Percentiles rank a stretch among this genome's conserved stretches.
These are phyloP conservation scores for Drosophila limbata DNA, from an alignment of 2,888 invertebrate species.

Conservation along the genomic window DNA sequence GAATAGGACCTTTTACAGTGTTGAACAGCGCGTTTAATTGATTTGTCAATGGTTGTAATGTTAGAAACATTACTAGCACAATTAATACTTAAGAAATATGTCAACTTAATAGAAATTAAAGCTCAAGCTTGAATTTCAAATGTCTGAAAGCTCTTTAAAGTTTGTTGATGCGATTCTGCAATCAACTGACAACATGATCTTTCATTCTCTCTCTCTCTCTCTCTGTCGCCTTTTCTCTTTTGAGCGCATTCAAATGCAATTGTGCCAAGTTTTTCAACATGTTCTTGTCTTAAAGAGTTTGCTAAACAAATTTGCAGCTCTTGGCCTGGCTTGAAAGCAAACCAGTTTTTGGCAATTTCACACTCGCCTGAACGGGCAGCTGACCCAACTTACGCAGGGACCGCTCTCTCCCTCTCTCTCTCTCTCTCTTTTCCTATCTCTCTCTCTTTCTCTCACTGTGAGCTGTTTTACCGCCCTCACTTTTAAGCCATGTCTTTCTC, in stretches of 20 bases:
- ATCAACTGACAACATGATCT: background rate
- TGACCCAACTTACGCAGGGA: constrained; percentile 40
- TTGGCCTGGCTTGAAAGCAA: constrained; percentile 11
- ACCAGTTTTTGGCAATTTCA: constrained; percentile 41
- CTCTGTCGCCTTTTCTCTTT: background rate
- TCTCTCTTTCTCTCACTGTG: constrained; percentile 18
- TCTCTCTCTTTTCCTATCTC: constrained; percentile 2
- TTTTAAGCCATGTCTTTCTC: background rate
- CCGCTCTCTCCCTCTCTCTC: background rate
- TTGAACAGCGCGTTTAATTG: too few species aligned
- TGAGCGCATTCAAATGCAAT: background rate
- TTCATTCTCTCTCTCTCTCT: background rate
- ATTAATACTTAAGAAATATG: background rate
- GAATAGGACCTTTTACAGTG: too few species aligned
- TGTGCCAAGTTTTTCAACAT: constrained; percentile 13
- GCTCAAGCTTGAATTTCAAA: background rate
- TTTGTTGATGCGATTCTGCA: background rate
- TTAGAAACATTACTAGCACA: too few species aligned
- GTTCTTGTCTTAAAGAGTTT: constrained; percentile 44
- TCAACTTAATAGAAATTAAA: background rate
- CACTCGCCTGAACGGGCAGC: constrained; percentile 46
- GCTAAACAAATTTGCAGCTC: constrained; percentile 11
- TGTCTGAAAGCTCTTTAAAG: background rate
- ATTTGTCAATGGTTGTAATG: too few species aligned
- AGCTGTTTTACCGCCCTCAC: background rate